Conservation (phyloP, 2,888 invertebrate species). For the Oscheius onirici region DNA sequence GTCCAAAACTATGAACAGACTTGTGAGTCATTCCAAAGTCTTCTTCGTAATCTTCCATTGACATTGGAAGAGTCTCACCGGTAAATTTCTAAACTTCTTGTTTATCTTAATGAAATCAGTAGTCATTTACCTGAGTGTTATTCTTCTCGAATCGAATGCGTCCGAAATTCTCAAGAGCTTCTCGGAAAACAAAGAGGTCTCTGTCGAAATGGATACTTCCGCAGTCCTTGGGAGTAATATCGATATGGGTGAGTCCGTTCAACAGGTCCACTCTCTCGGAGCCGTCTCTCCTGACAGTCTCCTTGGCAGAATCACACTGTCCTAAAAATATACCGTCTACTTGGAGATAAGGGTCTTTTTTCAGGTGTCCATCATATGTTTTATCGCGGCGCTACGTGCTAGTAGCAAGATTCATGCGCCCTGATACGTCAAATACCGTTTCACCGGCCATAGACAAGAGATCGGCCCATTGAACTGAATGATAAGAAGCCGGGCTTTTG, state of each 20-base stretch:
- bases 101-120: background rate
- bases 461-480: background rate
- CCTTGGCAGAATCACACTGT: conserved; percentile 3
- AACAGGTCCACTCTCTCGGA: background rate
- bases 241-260: background rate
- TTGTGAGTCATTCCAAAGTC: conserved; percentile 41
- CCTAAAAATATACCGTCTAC: conserved; percentile 2
- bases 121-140: background rate
- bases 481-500: background rate
- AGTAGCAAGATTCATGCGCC: background rate
- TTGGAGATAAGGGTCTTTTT: background rate
- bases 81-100: conserved; percentile 4
- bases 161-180: conserved; percentile 9
- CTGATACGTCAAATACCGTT: background rate
- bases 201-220: conserved; percentile 7
- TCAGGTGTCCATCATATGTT: conserved; percentile 1
- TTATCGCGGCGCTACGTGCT: conserved; percentile 1
- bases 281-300: background rate
- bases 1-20: conserved; percentile 33
- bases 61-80: conserved; percentile 47
- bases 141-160: background rate
- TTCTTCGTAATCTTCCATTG: conserved; percentile 53
- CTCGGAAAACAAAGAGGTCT: conserved; percentile 8
- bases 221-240: background rate
- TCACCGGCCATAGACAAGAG: conserved; percentile 4